These are phyloP conservation scores for Sebastes minor DNA, from an alignment of 2,797 vertebrate species.

Conservation along the genomic window DNA sequence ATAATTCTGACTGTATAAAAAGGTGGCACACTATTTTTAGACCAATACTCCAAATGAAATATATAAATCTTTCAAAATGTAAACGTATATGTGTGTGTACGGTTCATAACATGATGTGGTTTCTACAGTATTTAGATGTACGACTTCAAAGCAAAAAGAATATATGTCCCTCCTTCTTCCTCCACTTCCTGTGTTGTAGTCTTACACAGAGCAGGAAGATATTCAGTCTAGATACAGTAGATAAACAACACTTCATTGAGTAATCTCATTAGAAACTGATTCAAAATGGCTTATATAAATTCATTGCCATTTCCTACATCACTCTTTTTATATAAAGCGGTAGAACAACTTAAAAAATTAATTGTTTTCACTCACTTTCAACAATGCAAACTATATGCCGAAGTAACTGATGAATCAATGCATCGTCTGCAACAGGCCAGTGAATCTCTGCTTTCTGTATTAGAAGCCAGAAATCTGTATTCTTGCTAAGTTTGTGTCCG, in stretches of 20 bases:
- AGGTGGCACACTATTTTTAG: not conserved
- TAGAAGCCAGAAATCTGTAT: conserved; percentile 11
- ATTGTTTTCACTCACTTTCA: not conserved
- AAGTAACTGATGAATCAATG: not conserved
- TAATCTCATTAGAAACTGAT: not conserved
- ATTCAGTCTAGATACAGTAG: not conserved
- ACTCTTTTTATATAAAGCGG: not conserved
- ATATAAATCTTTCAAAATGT: not conserved
- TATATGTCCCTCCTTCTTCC: conserved; percentile 64
- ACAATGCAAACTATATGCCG: not conserved
- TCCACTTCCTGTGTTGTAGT: conserved; percentile 78
- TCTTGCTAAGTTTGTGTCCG: not conserved
- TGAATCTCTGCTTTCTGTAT: not conserved
- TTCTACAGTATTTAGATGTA: not conserved
- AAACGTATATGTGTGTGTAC: not conserved
- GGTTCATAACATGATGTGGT: not conserved
- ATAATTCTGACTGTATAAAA: not conserved
- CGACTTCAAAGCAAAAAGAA: conserved; percentile 13
- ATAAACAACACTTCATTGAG: not conserved
- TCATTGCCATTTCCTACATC: not conserved
- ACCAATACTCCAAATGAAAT: not conserved
- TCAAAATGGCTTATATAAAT: not conserved
- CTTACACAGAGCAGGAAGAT: conserved; percentile 33
- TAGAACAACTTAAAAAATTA: not conserved
- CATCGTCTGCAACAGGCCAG: not conserved